phyloP scores from a whole-genome alignment of 1,140 invertebrate genomes.

The Platyscapa corneri region DNA sequence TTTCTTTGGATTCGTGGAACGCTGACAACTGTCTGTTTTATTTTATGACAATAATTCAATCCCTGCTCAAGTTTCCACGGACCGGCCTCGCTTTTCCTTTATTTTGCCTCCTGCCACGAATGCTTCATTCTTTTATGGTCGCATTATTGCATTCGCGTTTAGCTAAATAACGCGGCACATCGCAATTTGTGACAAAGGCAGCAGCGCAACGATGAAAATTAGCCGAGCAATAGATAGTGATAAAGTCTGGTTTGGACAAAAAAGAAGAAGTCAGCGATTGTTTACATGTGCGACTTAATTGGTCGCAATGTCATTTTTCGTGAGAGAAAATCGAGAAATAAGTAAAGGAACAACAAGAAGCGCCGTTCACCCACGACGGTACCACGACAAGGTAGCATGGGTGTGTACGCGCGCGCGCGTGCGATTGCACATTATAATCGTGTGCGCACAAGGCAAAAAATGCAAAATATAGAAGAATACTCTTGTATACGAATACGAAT shows the following conservation, averaged over 20 bases:
- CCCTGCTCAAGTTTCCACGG: background rate
- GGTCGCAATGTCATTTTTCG: constrained; percentile 37
- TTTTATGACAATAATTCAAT: constrained; percentile 3
- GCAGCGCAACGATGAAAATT: constrained; percentile 35
- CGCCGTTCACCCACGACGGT: constrained; percentile 20
- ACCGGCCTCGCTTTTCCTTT: background rate
- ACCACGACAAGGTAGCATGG: no score
- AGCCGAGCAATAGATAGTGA: background rate
- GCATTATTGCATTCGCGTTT: background rate
- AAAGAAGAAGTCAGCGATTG: constrained; percentile 41
- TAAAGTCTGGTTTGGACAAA: background rate
- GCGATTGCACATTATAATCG: constrained; percentile 36
- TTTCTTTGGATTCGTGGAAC: constrained; percentile 14
- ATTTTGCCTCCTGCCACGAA: background rate
- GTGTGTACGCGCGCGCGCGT: background rate
- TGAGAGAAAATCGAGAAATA: constrained; percentile 1
- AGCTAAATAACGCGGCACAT: no score
- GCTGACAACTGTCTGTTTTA: background rate
- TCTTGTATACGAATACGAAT: constrained; percentile 35
- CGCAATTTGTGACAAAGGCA: background rate
- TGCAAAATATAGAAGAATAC: background rate
- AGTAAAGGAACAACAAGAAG: constrained; percentile 33
- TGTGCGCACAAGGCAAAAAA: constrained; percentile 51
- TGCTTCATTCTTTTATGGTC: background rate
- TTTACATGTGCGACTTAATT: constrained; percentile 43